Evolutionary conservation across 2,888 invertebrate genomes (phyloP), one percentile per base, ranked within the genome.

Genomic region (Chrysotoxum bicinctum): DNA sequence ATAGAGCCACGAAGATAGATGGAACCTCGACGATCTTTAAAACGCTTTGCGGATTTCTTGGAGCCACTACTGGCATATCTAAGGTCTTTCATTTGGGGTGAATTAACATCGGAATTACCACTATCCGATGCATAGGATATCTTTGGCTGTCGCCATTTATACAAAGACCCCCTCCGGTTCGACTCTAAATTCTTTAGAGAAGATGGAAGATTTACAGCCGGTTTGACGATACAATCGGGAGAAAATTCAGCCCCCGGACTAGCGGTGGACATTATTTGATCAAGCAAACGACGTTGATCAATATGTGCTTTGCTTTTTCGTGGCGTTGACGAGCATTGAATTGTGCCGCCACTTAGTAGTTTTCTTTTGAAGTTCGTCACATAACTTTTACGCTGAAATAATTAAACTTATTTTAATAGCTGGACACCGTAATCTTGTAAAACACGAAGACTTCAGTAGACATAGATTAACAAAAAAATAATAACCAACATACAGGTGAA

Each of bases 291-390:
- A 12, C 89, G 88, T 78, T 89, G 89, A 82, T 90, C 89, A 40
- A 87, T 89, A 81, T 90, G 88, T 26, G 88, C 76, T 87, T 88
- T 89, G 74, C 90, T 90, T 86, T 90, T 91, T 30, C 91, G 90
- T 12, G 91, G 91, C 14, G 91, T 91, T 23, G 91, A 91, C 3
- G 91, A 90, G 48, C 89, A 90, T 50, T 81, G 85, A 26, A 81
- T 66, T n/a, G 58, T 77, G 16, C 54, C 62, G 45, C 48, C 43
- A 14, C 58, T 72, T 1, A 68, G 26, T 32, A 58, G 19, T 48
- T 62, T 87, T 66, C 30, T 75, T 21, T 83, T 78, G 60, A 77
- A 74, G 14, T 54, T 66, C 43, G 52, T 68, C 73, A 75, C 32
- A 60, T 21, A 54, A 37, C 50, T 81, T 73, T 77, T 80, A 52